Evolutionary conservation across 2,113 vertebrate species (phyloP), one percentile per base, ranked within the genome.

Genomic region (Campylorhamphus procurvoides): DNA sequence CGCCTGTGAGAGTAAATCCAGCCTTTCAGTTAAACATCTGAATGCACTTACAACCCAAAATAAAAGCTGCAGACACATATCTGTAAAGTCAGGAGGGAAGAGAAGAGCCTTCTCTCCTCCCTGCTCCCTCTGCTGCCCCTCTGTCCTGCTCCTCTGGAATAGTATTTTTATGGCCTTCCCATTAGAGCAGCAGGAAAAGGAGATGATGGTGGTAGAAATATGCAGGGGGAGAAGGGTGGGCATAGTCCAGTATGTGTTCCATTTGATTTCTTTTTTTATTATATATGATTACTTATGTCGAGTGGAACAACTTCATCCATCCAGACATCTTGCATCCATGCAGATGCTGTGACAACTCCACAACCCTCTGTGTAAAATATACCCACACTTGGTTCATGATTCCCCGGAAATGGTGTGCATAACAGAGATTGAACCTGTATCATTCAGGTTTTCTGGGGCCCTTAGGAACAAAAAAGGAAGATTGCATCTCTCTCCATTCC

Each of bases 311-410:
- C 9, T 74, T 22, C 31, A 60, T 77, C 40, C 37, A 78, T 39
- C 52, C 42, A 56, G 77, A 69, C n/a, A 77, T 15, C 18, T 56
- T 81, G 25, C 31, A 71, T 78, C 29, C 78, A 68, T 40, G n/a
- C 39, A 90, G 35, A 56, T 7, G 22, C 29, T 14, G 28, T 69
- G 37, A 63, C 23, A 33, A 33, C 0, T 5, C 12, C 42, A 37
- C 11, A 19, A 14, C 47, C 13, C 25, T 49, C 22, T 40, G 27
- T 6, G 3, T 67, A 82, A 87, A 84, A 55, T 37, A 64, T 2
- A 53, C 2, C 6, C 13, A 14, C 14, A 3, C 10, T 56, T 80
- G 46, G 12, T 47, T 52, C 0, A 1, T 20, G 14, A 77, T 66
- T 82, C 40, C 14, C 33, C 59, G 20, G 39, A 82, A 23, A 16